phyloP scores from a whole-genome alignment of 2,797 vertebrate species.

The Mormyrops attenuatus region DNA sequence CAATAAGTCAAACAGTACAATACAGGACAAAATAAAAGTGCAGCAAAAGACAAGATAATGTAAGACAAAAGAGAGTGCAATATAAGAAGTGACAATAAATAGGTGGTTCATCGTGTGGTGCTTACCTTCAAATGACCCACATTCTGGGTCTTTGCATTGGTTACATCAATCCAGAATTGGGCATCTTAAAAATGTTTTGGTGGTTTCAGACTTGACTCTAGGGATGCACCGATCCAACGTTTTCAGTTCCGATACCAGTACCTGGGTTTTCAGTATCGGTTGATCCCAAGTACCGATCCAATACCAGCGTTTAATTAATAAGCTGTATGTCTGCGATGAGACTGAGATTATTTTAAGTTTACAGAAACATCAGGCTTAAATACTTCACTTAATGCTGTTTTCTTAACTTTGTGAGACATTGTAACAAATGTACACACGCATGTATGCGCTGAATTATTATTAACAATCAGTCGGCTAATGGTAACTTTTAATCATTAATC shows the following conservation, averaged over 20 bases:
- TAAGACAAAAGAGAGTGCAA: not conserved
- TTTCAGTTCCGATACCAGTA: not conserved
- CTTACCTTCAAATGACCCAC: not conserved
- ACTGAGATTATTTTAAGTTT: not conserved
- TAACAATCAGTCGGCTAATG: not conserved
- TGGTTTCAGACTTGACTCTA: not conserved
- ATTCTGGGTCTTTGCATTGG: not conserved
- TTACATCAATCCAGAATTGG: not conserved
- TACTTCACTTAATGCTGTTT: not conserved
- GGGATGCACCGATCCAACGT: not conserved
- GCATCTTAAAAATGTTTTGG: not conserved
- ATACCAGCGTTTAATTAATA: not conserved
- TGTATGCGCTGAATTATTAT: not conserved
- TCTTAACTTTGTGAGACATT: not conserved
- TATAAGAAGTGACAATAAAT: not conserved
- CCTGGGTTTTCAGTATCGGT: not conserved
- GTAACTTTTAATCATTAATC: not conserved
- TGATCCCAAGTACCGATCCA: not conserved
- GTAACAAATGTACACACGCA: not conserved
- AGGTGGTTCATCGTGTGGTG: not conserved
- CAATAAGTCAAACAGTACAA: not conserved
- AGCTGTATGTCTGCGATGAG: not conserved
- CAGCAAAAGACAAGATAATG: not conserved
- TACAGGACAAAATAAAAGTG: not conserved
- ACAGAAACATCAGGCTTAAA: not conserved